A percentile compares a stretch with the other conserved stretches of the same genome.
Conservation (phyloP, 2,888 invertebrate species). For the Salpingus planirostris region DNA sequence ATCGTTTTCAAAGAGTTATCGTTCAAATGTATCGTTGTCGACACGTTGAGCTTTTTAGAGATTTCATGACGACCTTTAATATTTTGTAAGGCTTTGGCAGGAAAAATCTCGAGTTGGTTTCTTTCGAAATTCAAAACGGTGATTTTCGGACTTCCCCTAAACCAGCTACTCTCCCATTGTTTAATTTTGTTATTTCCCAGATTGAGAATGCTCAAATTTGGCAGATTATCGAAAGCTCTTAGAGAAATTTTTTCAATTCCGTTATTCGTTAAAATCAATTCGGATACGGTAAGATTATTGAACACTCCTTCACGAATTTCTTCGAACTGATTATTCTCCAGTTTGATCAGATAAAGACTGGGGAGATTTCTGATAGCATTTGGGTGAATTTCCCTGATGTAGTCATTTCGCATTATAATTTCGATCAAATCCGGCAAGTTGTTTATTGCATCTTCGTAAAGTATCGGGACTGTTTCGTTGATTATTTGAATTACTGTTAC, state of each 20-base stretch:
- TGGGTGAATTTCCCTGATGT: slow-evolving; percentile 22
- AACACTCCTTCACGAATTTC: slow-evolving; percentile 24
- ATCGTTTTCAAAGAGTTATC: slow-evolving; percentile 24
- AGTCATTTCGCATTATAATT: slow-evolving; percentile 22
- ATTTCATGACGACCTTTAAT: slow-evolving; percentile 19
- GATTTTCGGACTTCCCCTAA: slow-evolving; percentile 24
- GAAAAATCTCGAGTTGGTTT: slow-evolving; percentile 23
- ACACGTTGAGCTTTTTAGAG: slow-evolving; percentile 15
- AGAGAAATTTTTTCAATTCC: slow-evolving; percentile 23
- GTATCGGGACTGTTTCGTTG: slow-evolving; percentile 29
- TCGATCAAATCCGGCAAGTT: slow-evolving; percentile 29
- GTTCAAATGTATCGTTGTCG: slow-evolving; percentile 23
- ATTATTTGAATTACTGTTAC: slow-evolving; percentile 31
- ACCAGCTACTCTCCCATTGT: slow-evolving; percentile 24
- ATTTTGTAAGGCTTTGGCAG: slow-evolving; percentile 21
- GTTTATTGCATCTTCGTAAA: slow-evolving; percentile 27
- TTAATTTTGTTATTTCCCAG: slow-evolving; percentile 27
- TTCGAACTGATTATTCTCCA: slow-evolving; percentile 22
- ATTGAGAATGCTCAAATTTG: slow-evolving; percentile 23
- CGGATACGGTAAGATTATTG: slow-evolving; percentile 20
- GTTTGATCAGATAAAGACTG: slow-evolving; percentile 21
- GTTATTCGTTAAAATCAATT: slow-evolving; percentile 23
- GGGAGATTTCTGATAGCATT: slow-evolving; percentile 25
- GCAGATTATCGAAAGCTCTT: slow-evolving; percentile 26
- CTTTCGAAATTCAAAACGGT: slow-evolving; percentile 23